These are phyloP conservation scores for Stenchaetothrips biformis DNA, from an alignment of 2,888 invertebrate genomes.

Conservation along the genomic window DNA sequence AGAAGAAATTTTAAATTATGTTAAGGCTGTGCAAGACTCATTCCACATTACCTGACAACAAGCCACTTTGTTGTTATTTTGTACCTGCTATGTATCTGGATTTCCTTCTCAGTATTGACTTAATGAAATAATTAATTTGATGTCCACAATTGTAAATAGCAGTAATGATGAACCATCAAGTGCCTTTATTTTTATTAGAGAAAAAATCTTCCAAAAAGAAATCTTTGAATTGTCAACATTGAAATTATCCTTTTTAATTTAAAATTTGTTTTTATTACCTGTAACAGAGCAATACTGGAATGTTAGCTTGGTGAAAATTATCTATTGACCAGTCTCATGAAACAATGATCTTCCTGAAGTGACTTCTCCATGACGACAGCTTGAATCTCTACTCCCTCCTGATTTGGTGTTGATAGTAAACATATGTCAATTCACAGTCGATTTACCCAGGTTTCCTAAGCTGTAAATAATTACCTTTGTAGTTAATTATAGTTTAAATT, in stretches of 20 bases:
- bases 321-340: background rate
- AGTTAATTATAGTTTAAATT: background rate
- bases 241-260: background rate
- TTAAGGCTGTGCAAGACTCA: conserved; percentile 4
- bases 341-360: background rate
- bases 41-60: background rate
- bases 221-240: background rate
- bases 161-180: background rate
- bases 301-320: background rate
- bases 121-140: background rate
- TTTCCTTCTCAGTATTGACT: background rate
- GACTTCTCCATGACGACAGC: background rate
- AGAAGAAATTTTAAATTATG: background rate
- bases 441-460: background rate
- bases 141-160: background rate
- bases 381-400: background rate
- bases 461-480: background rate
- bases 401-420: too few species aligned
- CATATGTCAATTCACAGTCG: too few species aligned
- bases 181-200: background rate
- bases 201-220: background rate
- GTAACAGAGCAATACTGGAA: background rate
- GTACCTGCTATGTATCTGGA: background rate
- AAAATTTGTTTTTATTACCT: background rate
- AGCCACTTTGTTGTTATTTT: background rate